These are phyloP conservation scores for Leiothrix lutea DNA, from an alignment of 2,113 vertebrate species.

Conservation along the genomic window DNA sequence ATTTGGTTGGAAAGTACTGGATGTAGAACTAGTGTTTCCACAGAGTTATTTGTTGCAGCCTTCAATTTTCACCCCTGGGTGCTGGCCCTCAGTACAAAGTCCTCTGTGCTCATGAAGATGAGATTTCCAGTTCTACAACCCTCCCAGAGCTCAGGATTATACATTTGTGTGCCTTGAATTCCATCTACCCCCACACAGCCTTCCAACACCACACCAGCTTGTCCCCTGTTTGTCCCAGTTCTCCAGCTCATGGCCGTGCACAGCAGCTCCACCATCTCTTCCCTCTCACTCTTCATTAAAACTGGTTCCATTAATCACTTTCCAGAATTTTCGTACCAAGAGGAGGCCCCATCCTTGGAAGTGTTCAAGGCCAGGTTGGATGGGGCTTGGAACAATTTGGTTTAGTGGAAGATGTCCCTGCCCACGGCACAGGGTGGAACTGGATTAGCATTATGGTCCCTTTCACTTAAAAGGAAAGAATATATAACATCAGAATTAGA, in stretches of 20 bases:
- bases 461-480: not conserved
- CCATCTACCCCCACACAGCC: not conserved
- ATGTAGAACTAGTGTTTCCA: not conserved
- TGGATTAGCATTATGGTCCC: not conserved
- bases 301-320: not conserved
- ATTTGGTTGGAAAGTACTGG: not conserved
- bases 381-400: not conserved
- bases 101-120: rapidly evolving
- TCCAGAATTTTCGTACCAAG: not conserved
- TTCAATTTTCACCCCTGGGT: not conserved
- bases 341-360: not conserved
- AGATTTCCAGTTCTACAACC: not conserved
- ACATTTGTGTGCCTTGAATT: not conserved
- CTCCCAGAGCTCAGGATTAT: not conserved
- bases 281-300: not conserved
- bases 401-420: no score
- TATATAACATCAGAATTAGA: not conserved
- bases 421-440: not conserved
- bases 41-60: not conserved
- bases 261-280: not conserved
- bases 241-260: not conserved
- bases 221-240: not conserved
- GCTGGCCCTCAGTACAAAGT: not conserved
- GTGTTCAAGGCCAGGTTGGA: not conserved
- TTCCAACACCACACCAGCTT: not conserved